Conservation (phyloP, 92 coral and sea anemone genomes). For the Scolanthus callimorphus region DNA sequence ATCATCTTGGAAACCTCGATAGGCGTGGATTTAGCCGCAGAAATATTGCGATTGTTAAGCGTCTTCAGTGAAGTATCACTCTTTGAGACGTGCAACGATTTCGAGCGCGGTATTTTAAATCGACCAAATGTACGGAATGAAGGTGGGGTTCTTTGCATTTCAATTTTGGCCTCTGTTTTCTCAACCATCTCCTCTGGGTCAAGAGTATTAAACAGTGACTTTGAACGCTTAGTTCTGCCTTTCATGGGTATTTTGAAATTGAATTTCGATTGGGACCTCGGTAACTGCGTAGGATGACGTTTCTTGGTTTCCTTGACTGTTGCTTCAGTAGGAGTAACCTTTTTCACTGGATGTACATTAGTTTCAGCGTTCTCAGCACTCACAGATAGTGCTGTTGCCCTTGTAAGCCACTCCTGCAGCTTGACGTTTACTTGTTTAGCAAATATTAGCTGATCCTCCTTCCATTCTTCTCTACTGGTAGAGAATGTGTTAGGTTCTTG, state of each 20-base stretch:
- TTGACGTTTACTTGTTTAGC: slow-evolving; percentile 24
- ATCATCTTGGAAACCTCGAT: neutral
- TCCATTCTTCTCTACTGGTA: slow-evolving; percentile 14
- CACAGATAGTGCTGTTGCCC: slow-evolving; percentile 21
- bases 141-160: slow-evolving; percentile 11
- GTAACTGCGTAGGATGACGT: neutral
- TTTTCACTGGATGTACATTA: neutral
- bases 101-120: slow-evolving; percentile 14
- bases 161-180: neutral
- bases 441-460: slow-evolving; percentile 24
- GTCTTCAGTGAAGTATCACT: neutral
- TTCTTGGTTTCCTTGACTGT: neutral
- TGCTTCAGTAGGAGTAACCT: neutral
- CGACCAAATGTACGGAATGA: slow-evolving; percentile 19
- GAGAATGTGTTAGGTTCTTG: neutral
- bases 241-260: slow-evolving; percentile 6
- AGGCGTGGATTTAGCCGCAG: neutral
- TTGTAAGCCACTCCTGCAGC: slow-evolving; percentile 24
- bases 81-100: slow-evolving; percentile 5
- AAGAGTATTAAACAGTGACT: slow-evolving; percentile 8
- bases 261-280: slow-evolving; percentile 9
- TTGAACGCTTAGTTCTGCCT: slow-evolving; percentile 19
- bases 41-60: neutral
- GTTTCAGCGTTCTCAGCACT: slow-evolving; percentile 1
- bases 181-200: slow-evolving; percentile 10